These are phyloP conservation scores for Bos taurus DNA, from an alignment of 2,113 vertebrate species.

Conservation along the genomic window DNA sequence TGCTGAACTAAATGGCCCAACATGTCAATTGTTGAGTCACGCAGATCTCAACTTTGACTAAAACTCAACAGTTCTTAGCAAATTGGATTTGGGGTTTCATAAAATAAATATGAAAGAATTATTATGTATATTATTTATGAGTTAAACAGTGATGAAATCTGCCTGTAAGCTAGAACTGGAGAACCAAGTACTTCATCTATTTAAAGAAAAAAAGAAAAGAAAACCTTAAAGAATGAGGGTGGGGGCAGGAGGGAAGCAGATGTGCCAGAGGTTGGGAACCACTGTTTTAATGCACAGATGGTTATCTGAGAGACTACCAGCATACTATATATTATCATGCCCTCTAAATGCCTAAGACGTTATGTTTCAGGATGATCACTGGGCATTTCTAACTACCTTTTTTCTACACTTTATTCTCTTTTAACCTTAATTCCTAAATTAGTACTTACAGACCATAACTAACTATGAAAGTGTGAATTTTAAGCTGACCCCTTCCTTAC, in stretches of 20 bases:
- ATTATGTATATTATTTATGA: neutral
- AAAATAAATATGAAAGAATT: neutral
- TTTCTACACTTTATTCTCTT: constrained; percentile 40
- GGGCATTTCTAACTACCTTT: constrained; percentile 64
- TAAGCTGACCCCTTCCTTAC: neutral
- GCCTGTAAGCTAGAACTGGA: neutral
- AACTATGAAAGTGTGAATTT: neutral
- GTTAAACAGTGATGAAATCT: neutral
- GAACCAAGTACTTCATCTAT: neutral
- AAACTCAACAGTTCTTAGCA: neutral
- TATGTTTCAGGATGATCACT: neutral
- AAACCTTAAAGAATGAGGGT: neutral
- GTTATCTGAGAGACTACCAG: neutral
- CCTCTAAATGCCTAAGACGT: constrained; percentile 23
- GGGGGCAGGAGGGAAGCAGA: neutral
- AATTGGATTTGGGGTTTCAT: neutral
- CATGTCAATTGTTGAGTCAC: neutral
- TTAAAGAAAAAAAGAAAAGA: neutral
- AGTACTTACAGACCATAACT: constrained; percentile 33
- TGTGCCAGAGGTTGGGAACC: constrained; percentile 67
- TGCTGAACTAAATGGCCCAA: neutral
- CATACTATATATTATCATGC: neutral
- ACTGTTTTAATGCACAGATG: neutral
- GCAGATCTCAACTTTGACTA: neutral
- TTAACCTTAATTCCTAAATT: constrained; percentile 35